Evolutionary conservation across 2,888 invertebrate genomes (phyloP).

Genomic region (Andrena camellia): DNA sequence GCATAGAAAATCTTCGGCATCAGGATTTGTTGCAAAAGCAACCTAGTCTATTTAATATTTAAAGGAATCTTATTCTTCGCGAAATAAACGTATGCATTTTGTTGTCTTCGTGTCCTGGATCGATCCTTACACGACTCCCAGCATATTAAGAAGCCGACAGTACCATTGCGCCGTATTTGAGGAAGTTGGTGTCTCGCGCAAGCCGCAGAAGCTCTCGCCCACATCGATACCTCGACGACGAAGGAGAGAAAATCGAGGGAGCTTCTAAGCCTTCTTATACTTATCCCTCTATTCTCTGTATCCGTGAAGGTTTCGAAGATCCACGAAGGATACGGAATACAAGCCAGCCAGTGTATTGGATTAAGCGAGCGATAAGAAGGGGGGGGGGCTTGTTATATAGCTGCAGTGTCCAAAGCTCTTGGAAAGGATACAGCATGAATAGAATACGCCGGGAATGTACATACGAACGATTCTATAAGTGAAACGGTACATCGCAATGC

Average conservation of each 20-base stretch:
- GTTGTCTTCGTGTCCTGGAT: background rate
- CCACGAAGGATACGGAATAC: conserved; percentile 53
- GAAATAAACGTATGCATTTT: conserved; percentile 2
- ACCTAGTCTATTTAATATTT: background rate
- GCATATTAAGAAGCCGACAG: conserved; percentile 5
- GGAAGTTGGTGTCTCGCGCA: conserved; percentile 70
- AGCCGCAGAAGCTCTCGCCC: conserved; percentile 59
- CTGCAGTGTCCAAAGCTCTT: conserved; percentile 18
- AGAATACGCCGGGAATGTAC: conserved; percentile 26
- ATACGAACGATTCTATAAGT: conserved; percentile 14
- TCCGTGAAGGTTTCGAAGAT: conserved; percentile 55
- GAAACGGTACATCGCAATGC: background rate
- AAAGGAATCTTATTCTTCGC: background rate
- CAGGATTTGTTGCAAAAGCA: background rate
- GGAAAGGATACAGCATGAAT: conserved; percentile 23
- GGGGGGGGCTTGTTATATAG: conserved; percentile 26
- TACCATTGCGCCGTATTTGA: conserved; percentile 66
- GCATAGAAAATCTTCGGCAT: background rate
- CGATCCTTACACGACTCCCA: background rate
- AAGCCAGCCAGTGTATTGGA: conserved; percentile 54
- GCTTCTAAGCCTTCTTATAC: conserved; percentile 60
- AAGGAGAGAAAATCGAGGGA: conserved; percentile 44
- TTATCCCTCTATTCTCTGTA: conserved; percentile 49
- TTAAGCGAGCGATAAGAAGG: conserved; percentile 58
- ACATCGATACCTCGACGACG: conserved; percentile 54